Conservation (phyloP, 2,888 invertebrate genomes). For the Drosophila vallismaia region DNA sequence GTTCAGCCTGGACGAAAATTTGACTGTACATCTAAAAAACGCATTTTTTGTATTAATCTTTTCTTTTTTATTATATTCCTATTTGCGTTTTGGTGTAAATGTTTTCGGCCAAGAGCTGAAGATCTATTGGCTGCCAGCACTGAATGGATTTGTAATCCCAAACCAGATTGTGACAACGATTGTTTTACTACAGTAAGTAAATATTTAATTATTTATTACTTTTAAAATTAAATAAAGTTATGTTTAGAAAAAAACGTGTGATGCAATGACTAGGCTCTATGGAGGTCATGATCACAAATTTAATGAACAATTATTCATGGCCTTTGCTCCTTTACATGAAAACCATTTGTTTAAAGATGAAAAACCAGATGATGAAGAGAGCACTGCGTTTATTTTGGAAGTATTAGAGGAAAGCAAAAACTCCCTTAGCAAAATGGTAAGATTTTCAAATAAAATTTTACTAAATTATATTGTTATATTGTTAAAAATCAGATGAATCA, state of each 20-base stretch:
- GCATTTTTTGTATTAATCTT: conserved; percentile 69
- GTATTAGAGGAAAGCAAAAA: conserved; percentile 38
- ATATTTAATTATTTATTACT: no score
- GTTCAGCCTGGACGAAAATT: conserved; percentile 68
- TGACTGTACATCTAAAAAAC: conserved; percentile 54
- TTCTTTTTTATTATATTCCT: conserved; percentile 69
- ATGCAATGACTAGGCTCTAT: conserved; percentile 2
- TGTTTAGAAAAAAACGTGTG: neutral
- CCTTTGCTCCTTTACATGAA: conserved; percentile 16
- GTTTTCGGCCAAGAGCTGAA: conserved; percentile 68
- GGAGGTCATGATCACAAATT: conserved; percentile 15
- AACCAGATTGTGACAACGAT: neutral
- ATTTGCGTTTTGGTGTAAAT: conserved; percentile 72
- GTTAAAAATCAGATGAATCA: conserved; percentile 19
- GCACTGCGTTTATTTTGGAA: conserved; percentile 34
- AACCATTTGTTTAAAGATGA: conserved; percentile 35
- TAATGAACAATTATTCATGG: conserved; percentile 1
- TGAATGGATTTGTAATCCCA: conserved; percentile 63
- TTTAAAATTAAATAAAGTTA: no score
- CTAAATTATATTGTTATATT: neutral
- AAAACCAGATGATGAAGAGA: conserved; percentile 38
- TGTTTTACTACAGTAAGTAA: neutral
- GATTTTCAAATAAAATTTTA: neutral
- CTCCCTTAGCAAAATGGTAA: conserved; percentile 37
- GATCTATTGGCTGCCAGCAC: conserved; percentile 63